These are phyloP conservation scores for Daubentonia madagascariensis DNA, from an alignment of 2,113 vertebrate species.

Conservation along the genomic window DNA sequence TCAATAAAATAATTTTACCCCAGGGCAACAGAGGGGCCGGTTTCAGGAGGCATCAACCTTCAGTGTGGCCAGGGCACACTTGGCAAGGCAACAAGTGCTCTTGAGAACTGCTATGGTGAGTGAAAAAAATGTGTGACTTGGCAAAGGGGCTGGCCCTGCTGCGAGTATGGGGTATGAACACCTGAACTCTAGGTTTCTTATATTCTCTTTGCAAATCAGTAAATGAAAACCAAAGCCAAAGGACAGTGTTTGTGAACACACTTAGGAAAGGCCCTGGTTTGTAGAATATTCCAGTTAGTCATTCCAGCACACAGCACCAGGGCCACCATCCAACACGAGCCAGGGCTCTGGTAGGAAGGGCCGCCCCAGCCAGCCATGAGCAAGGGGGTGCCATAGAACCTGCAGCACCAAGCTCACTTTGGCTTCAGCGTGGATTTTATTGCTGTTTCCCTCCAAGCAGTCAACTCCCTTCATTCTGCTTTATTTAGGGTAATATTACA, in stretches of 20 bases:
- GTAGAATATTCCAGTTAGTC: too few species aligned
- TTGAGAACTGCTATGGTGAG: neutral
- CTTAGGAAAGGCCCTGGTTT: too few species aligned
- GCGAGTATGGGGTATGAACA: neutral
- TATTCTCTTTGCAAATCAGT: neutral
- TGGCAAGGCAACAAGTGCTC: neutral
- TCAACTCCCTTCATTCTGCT: neutral
- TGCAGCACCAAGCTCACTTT: accelerated
- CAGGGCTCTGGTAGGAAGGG: neutral
- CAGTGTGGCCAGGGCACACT: too few species aligned
- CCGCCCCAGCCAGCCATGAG: accelerated
- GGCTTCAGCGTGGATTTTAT: neutral
- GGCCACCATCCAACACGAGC: accelerated
- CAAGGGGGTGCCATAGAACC: accelerated
- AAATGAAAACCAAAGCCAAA: neutral
- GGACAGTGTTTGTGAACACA: neutral
- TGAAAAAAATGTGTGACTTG: neutral
- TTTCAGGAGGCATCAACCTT: neutral
- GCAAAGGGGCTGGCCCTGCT: neutral
- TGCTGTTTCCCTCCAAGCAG: neutral
- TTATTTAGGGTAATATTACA: too few species aligned
- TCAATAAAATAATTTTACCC: neutral
- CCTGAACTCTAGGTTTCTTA: neutral
- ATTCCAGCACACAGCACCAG: neutral
- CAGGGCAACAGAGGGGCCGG: neutral